Conservation (phyloP, 2,113 vertebrate genomes). For the Phyllostomus discolor region DNA sequence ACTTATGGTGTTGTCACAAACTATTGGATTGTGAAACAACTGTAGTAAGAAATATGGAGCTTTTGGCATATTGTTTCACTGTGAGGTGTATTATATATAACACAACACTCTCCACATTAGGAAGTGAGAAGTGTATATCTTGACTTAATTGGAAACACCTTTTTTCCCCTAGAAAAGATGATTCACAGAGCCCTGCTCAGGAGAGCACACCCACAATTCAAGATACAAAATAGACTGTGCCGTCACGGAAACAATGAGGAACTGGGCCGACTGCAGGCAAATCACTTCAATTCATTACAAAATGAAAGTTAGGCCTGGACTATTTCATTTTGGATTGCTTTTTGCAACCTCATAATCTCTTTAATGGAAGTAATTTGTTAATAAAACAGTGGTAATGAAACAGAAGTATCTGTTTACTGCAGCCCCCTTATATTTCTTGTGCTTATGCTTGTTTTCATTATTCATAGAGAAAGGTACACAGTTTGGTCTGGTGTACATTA, state of each 20-base stretch:
- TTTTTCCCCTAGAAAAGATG: background rate
- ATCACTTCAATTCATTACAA: background rate
- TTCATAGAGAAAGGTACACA: background rate
- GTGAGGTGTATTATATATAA: background rate
- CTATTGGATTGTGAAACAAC: background rate
- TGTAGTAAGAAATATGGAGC: background rate
- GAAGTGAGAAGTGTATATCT: background rate
- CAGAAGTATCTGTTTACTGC: slow-evolving; percentile 55
- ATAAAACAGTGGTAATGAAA: slow-evolving; percentile 49
- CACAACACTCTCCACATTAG: background rate
- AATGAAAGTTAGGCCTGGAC: slow-evolving; percentile 26
- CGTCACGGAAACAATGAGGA: background rate
- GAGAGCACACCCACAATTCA: background rate
- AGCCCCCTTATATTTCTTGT: background rate
- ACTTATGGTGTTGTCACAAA: background rate
- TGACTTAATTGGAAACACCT: slow-evolving; percentile 44
- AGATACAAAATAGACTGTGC: background rate
- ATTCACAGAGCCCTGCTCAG: background rate
- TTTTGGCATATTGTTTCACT: background rate
- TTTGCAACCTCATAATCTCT: slow-evolving; percentile 57
- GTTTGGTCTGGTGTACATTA: slow-evolving; percentile 23
- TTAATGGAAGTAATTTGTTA: slow-evolving; percentile 64
- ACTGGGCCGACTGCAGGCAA: background rate
- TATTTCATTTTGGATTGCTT: slow-evolving; percentile 57
- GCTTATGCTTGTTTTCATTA: slow-evolving; percentile 20